Evolutionary conservation across 2,113 vertebrate species (phyloP), one percentile per base, ranked within the genome.

Genomic region (Reinhardtius hippoglossoides): DNA sequence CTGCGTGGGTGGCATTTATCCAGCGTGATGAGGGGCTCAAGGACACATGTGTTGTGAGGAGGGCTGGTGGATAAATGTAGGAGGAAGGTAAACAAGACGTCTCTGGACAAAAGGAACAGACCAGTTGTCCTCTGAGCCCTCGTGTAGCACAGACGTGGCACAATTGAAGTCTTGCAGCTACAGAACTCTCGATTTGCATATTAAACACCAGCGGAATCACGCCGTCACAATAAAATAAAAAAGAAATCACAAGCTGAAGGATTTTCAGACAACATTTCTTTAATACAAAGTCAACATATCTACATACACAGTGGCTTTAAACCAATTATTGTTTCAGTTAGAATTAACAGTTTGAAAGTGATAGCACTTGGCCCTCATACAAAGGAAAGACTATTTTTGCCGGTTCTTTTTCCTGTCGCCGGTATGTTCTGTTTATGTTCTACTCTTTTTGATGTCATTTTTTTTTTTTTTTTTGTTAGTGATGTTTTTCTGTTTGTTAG

Each of bases 251-350:
- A 81, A 58, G 59, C 60, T 31, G 27, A 77, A 44, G 44, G 18
- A 24, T 85, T 80, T 94, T 96, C 95, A 95, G 97, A 97, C 96
- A 96, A 96, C 95, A 96, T 95, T 96, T 96, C 97, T 98, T 99
- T 99, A 98, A 99, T 99, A 99, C 97, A 99, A 99, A 99, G 96
- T 98, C 92, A 95, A 97, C 96, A 95, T 98, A 98, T 99, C 97
- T 99, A 99, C 97, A 99, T 96, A 97, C 96, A 97, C 94, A 92
- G 97, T 96, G 96, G 96, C 94, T 93, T 94, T 94, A 94, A 95
- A 94, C 96, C 96, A 96, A 96, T 96, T 95, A 94, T 96, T 94
- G 95, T 93, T 96, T 95, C 95, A 93, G 90, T 95, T 94, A 92
- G 95, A 95, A 96, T 94, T 94, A 96, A 96, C 96, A 96, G 95